Evolutionary conservation across 2,888 invertebrate genomes (phyloP), one percentile per base, ranked within the genome.

Genomic region (Agrochola lychnidis): DNA sequence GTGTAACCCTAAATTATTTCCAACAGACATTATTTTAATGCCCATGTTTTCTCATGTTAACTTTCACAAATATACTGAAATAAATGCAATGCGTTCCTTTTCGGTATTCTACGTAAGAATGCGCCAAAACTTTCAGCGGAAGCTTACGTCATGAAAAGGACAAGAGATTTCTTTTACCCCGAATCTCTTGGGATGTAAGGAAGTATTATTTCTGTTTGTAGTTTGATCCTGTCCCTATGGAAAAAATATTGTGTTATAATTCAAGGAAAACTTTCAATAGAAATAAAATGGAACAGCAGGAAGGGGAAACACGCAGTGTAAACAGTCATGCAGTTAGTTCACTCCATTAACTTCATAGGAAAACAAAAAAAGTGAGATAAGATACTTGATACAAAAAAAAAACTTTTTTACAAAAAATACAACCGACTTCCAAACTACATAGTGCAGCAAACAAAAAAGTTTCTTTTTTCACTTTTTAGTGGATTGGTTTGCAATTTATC

Each of bases 141-240:
- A 57, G 62, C 61, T 67, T 48, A 68, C 42, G 48, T 76, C 76
- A 76, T 12, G 22, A 72, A 57, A 57, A 78, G 42, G 42, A 83
- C 70, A 53, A 45, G 56, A 57, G 64, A 25, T 36, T 73, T 57
- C 51, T 72, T 57, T 79, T 45, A 67, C 66, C 36, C 70, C 0
- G 0, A 62, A 48, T 83, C 79, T 51, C 25, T 22, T 45, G 79
- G 25, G 73, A 62, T 14, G 22, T 30, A 48, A n/a, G 51, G 30
- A 62, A 53, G 45, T 73, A 78, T 83, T 69, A 77, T 70, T 83
- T 83, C 25, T 30, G 70, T 79, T 73, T 61, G 57, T 59, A 62
- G 78, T 78, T 83, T 56, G 56, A 57, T 70, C 36, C 6, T 45
- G 42, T 73, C 61, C 48, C 68, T 1, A 57, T 22, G 62, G 68